Evolutionary conservation across 1,140 invertebrate genomes (phyloP).

Genomic region (Megalonaias nervosa): DNA sequence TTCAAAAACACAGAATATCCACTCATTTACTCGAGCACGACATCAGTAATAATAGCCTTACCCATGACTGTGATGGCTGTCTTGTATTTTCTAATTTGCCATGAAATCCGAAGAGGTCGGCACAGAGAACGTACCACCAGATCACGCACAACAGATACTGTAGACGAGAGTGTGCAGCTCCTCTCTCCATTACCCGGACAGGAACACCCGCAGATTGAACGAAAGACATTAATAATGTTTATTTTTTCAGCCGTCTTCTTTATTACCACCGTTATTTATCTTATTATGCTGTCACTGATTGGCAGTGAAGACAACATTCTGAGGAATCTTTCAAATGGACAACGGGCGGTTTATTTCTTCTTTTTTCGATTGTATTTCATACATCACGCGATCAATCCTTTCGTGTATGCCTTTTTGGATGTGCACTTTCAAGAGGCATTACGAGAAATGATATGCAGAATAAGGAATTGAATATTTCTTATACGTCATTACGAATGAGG

Average conservation of each 20-base stretch:
- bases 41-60: slow-evolving; percentile 5
- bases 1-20: slow-evolving; percentile 5
- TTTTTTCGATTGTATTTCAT: slow-evolving; percentile 15
- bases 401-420: too few species aligned
- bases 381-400: too few species aligned
- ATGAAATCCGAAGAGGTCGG: background rate
- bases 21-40: background rate
- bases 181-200: background rate
- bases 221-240: slow-evolving; percentile 22
- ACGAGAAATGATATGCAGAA: too few species aligned
- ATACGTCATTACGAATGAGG: too few species aligned
- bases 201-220: background rate
- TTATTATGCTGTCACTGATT: background rate
- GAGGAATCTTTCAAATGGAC: background rate
- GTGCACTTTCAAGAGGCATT: too few species aligned
- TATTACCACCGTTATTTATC: slow-evolving; percentile 19
- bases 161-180: background rate
- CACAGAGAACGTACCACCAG: background rate
- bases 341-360: slow-evolving; percentile 18
- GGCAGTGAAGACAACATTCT: slow-evolving; percentile 9
- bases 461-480: too few species aligned
- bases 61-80: slow-evolving; percentile 8
- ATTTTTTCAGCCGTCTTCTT: slow-evolving; percentile 14
- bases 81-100: slow-evolving; percentile 9
- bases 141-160: background rate